Percentiles rank a stretch among this genome's conserved stretches.
Evolutionary conservation across 1,140 invertebrate genomes (phyloP).

Genomic region (Pentalonia nigronervosa): DNA sequence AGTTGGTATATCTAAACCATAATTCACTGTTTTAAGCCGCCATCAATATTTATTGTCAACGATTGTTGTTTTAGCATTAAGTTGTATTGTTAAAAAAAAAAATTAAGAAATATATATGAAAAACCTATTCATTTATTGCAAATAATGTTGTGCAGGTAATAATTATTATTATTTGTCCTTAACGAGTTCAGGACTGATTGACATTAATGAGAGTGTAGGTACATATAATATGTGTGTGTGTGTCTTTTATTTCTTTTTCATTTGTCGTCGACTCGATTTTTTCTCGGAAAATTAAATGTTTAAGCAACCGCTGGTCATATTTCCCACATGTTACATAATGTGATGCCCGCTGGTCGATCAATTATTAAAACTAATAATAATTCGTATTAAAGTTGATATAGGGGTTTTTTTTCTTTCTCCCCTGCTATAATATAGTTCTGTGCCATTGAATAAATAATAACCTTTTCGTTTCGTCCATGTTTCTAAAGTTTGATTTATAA

Average conservation of each 20-base stretch:
- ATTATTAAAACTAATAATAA: slow-evolving; percentile 54
- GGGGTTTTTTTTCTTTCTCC: not conserved
- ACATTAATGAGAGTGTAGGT: not conserved
- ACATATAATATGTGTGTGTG: not conserved
- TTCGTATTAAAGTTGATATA: slow-evolving; percentile 37
- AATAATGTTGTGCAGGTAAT: not conserved
- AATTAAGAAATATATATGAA: not conserved
- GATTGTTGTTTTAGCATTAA: slow-evolving; percentile 16
- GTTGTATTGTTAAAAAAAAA: not conserved
- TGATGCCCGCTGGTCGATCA: not conserved
- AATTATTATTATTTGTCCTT: slow-evolving; percentile 44
- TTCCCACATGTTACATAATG: slow-evolving; percentile 37
- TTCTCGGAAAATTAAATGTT: slow-evolving; percentile 45
- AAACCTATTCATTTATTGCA: not conserved
- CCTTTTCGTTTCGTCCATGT: slow-evolving; percentile 17
- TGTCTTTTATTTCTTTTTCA: not conserved
- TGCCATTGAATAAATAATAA: slow-evolving; percentile 29
- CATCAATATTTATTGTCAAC: slow-evolving; percentile 14
- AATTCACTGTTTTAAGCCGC: not conserved
- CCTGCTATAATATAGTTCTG: not conserved
- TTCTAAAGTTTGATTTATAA: slow-evolving; percentile 22
- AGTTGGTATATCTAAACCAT: not conserved
- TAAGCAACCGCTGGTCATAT: not conserved
- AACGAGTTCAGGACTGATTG: slow-evolving; percentile 20
- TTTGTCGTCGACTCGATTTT: slow-evolving; percentile 25